Conservation (phyloP, 2,888 invertebrate genomes). For the Ommatoiulus sabulosus region DNA sequence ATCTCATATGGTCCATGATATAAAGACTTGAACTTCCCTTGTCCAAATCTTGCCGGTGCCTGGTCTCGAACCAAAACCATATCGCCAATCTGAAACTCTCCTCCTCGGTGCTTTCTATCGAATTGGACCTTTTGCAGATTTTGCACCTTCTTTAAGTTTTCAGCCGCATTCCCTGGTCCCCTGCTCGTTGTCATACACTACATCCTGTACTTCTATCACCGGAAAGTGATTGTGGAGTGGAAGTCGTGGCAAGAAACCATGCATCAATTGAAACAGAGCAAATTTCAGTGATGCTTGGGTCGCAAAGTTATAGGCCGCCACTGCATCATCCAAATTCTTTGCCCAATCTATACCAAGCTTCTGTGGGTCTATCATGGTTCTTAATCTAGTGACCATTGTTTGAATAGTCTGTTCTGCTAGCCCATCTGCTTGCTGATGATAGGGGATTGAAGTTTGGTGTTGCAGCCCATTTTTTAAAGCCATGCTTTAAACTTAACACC, state of each 20-base stretch:
- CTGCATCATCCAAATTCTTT: accelerated
- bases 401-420: not conserved
- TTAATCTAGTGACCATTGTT: not conserved
- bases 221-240: not conserved
- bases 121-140: too few relatives aligned
- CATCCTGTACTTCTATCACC: too few relatives aligned
- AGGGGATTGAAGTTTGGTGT: not conserved
- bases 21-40: too few relatives aligned
- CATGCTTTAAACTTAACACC: accelerated
- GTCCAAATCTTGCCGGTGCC: too few relatives aligned
- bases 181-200: too few relatives aligned
- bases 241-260: not conserved
- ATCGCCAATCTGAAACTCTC: too few relatives aligned
- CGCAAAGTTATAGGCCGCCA: not conserved
- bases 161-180: too few relatives aligned
- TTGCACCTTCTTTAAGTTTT: too few relatives aligned
- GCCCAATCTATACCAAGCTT: not conserved
- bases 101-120: too few relatives aligned
- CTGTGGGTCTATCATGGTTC: not conserved
- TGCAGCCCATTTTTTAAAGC: not conserved
- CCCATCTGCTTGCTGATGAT: not conserved
- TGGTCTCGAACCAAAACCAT: too few relatives aligned
- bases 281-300: not conserved
- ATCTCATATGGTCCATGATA: too few relatives aligned
- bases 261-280: not conserved